phyloP scores from a whole-genome alignment of 2,113 vertebrate genomes.

The Tringa solitaria region DNA sequence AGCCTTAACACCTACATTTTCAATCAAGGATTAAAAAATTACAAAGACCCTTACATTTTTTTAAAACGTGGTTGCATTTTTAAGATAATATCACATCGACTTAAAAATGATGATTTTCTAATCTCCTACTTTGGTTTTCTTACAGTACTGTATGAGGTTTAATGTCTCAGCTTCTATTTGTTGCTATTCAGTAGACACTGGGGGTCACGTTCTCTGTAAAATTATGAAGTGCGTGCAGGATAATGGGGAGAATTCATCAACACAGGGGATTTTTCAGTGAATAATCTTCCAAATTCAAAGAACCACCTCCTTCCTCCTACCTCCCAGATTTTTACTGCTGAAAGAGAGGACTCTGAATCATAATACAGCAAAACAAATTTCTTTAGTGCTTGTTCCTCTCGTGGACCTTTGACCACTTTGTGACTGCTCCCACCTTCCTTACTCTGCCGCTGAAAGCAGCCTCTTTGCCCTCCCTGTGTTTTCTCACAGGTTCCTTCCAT shows the following conservation, averaged over 20 bases:
- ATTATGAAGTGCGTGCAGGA: background rate
- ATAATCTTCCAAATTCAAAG: background rate
- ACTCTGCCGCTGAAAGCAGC: background rate
- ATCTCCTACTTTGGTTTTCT: background rate
- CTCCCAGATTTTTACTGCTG: background rate
- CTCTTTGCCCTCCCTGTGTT: background rate
- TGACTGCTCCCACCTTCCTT: background rate
- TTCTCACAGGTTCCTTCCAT: background rate
- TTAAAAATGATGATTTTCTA: background rate
- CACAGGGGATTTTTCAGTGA: background rate
- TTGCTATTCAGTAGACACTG: background rate
- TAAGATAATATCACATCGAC: background rate
- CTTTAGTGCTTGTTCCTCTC: background rate
- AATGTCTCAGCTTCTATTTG: background rate
- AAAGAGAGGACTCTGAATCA: background rate
- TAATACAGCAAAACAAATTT: background rate
- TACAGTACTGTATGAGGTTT: background rate
- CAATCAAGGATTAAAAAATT: background rate
- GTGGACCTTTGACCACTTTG: background rate
- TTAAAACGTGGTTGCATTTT: background rate
- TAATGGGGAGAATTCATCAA: background rate
- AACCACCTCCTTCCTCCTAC: background rate
- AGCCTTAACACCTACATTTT: background rate
- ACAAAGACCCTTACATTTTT: accelerated
- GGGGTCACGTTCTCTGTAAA: background rate